Base-by-base conservation (phyloP, 1,140 invertebrate genomes). In the Maniola jurtina region DNA sequence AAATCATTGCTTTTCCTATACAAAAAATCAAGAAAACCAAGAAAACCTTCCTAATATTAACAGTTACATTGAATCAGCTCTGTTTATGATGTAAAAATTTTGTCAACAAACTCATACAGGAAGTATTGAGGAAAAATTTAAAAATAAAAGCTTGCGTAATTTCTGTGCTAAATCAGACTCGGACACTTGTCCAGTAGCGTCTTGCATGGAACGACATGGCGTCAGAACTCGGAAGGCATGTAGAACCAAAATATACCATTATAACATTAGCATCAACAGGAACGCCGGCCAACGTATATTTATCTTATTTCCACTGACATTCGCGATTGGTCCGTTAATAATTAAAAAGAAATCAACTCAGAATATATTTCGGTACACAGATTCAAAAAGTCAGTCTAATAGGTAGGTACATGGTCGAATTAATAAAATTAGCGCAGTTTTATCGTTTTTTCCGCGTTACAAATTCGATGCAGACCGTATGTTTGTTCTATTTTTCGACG, bases 141-240 rank as follows among this genome's bases (percentile, higher is more conserved):
- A 42, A 57, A 56, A 64, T 52, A 64, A 59, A 65, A 56, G 56
- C 66, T 71, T 71, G 69, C 69, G 64, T 50, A 63, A 67, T 65
- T 42, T 61, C 61, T 45, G 58, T 59, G 56, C 70, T 55, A 73
- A 70, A 70, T 64, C 62, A 73, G 61, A 63, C 60, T 15, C 61
- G 52, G 54, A 73, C 71, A 73, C 71, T 73, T 73, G 71, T 73
- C 71, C 68, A 70, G 71, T n/a, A 45, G 68, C 68, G 68, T 73
- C 71, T 67, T 67, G 42, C 5, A 45, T 25, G 65, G 66, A 68
- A 66, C n/a, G 60, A 48, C 14, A 68, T 68, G 60, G 56, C 70
- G 58, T 71, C 66, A 68, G 61, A 45, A 45, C 10, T 45, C 13
- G 38, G 42, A 42, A 73, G 61, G 52, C 52, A 64, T 73, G 64